Percentiles rank a stretch among this genome's conserved stretches.
phyloP scores from a whole-genome alignment of 2,888 invertebrate genomes.

The Caenorhabditis zanzibari region DNA sequence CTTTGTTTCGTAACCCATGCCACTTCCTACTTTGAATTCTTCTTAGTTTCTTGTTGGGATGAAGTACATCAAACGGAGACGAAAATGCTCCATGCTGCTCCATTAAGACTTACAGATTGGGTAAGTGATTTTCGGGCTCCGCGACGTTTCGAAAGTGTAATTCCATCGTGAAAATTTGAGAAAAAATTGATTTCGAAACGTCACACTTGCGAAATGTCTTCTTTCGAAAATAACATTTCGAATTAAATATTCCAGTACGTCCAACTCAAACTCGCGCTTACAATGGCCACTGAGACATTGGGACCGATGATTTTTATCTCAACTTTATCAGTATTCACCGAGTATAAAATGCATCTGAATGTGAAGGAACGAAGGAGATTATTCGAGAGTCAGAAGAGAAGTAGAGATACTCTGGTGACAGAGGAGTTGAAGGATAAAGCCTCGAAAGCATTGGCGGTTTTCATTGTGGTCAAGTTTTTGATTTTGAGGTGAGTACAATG shows the following conservation, averaged over 20 bases:
- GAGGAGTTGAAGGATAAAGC: conserved; percentile 63
- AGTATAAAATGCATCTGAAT: conserved; percentile 63
- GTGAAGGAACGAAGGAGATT: conserved; percentile 42
- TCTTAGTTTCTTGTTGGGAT: conserved; percentile 37
- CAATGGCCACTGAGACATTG: conserved; percentile 58
- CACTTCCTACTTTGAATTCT: conserved; percentile 56
- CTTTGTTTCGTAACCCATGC: conserved; percentile 48
- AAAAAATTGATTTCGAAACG: no score
- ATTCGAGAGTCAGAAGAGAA: conserved; percentile 62
- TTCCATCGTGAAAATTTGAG: no score
- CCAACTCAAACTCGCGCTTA: conserved; percentile 42
- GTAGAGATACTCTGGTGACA: conserved; percentile 42
- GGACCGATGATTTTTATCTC: conserved; percentile 64
- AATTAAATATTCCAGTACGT: conserved; percentile 51
- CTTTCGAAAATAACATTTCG: no score
- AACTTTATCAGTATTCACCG: conserved; percentile 57
- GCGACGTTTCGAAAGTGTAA: no score
- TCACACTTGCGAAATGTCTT: neutral
- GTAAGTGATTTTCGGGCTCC: no score
- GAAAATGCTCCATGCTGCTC: conserved; percentile 24
- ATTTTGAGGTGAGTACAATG: conserved; percentile 49
- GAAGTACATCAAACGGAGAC: neutral
- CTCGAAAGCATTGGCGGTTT: conserved; percentile 60
- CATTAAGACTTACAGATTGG: conserved; percentile 17
- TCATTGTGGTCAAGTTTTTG: conserved; percentile 63